A percentile compares a stretch with the other conserved stretches of the same genome.
Evolutionary conservation across 2,797 vertebrate genomes (phyloP).

Genomic region (Sphaeramia orbicularis): DNA sequence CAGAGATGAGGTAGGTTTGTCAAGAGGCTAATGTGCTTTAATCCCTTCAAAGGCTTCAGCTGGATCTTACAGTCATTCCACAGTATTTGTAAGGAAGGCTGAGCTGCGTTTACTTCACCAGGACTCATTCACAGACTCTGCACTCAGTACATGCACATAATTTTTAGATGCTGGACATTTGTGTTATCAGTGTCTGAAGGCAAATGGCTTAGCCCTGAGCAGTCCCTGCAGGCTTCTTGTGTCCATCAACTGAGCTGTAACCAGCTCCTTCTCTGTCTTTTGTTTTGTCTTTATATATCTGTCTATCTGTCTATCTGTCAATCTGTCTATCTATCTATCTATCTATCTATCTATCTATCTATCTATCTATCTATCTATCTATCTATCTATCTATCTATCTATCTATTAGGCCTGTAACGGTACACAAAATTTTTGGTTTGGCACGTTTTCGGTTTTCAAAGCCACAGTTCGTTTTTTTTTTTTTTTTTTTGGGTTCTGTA

Average conservation of each 20-base stretch:
- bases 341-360: too few relatives aligned
- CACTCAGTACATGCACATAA: conserved; percentile 18
- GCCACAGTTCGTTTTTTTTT: too few relatives aligned
- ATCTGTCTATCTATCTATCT: too few relatives aligned
- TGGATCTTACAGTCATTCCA: conserved; percentile 40
- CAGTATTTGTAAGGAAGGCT: conserved; percentile 26
- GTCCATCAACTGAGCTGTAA: conserved; percentile 10
- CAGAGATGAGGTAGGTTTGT: conserved; percentile 58
- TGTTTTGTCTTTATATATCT: background rate
- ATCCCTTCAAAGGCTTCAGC: conserved; percentile 68
- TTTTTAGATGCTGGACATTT: conserved; percentile 34
- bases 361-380: too few relatives aligned
- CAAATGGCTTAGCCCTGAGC: conserved; percentile 54
- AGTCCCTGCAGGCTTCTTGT: conserved; percentile 44
- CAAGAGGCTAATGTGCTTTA: conserved; percentile 65
- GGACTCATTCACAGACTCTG: conserved; percentile 30
- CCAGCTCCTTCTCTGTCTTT: background rate
- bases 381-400: too few relatives aligned
- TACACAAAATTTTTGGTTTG: too few relatives aligned
- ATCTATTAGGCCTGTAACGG: too few relatives aligned
- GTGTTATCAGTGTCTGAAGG: conserved; percentile 38
- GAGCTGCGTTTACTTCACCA: conserved; percentile 35
- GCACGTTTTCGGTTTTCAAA: too few relatives aligned
- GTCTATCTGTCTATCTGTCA: too few relatives aligned
- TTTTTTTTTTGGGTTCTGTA: too few relatives aligned